Evolutionary conservation across 2,888 invertebrate genomes (phyloP), one percentile per base, ranked within the genome.

Genomic region (Apotomis capreana): DNA sequence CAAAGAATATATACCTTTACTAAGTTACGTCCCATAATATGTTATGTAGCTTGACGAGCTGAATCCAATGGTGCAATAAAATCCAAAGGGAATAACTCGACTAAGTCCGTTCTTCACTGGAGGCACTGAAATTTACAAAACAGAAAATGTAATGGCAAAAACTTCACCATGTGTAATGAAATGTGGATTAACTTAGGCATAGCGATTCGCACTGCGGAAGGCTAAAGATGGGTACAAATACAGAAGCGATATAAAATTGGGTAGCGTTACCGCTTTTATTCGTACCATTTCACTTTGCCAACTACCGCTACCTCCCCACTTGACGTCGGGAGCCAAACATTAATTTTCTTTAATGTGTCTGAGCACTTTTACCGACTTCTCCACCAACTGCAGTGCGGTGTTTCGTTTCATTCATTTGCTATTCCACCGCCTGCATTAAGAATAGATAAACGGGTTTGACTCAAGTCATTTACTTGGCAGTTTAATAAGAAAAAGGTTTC

Each of bases 331-430:
- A 90, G 89, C 89, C 88, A 90, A 91, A 91, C 93, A 92, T 92
- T 92, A 92, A 93, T 92, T 92, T 92, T 91, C 92, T 91, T 92
- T 92, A 92, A 93, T 92, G 92, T 92, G 91, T 89, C 90, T 91
- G 91, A 91, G 89, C 88, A 92, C 90, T 92, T 89, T 91, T 91
- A 87, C 89, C 84, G 84, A 87, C 87, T 89, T 83, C 85, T 81
- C 84, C 74, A 84, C 84, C 80, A 76, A 88, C 91, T 92, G 91
- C 92, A 92, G 84, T 92, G 92, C 92, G 90, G 91, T 92, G 90
- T 91, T 92, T 91, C 89, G 88, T 90, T 91, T 84, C 85, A 89
- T 91, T 91, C 91, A 90, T 89, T 89, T 85, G 80, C 82, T 84
- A 87, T 87, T 87, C 85, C 85, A 85, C 84, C 83, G 85, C 87